Evolutionary conservation across 1,140 invertebrate genomes (phyloP).

Genomic region (Drosophila mojavensis): DNA sequence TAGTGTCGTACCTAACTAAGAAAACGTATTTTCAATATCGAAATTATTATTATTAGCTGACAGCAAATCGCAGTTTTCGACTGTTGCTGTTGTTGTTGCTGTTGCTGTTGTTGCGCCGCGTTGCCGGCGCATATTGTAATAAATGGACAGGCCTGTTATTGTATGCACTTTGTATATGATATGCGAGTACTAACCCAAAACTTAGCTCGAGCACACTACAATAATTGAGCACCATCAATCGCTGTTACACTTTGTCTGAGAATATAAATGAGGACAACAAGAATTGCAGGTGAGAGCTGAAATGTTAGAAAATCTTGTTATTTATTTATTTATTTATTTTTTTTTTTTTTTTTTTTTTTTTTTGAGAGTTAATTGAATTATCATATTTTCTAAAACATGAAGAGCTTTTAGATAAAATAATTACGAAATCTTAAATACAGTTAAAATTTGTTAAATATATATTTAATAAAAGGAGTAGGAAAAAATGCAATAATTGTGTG

Average conservation of each 20-base stretch:
- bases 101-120: constrained; percentile 20
- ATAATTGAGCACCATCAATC: neutral
- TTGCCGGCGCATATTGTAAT: constrained; percentile 78
- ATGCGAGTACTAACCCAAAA: constrained; percentile 61
- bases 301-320: neutral
- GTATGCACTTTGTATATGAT: constrained; percentile 72
- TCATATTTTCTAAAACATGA: no score
- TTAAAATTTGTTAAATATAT: no score
- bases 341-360: no score
- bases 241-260: neutral
- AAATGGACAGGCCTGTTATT: constrained; percentile 73
- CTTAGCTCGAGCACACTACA: constrained; percentile 33
- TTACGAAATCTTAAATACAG: no score
- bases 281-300: neutral
- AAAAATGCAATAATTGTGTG: no score
- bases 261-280: neutral
- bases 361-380: no score
- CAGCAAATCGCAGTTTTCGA: constrained; percentile 81
- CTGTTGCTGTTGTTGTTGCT: constrained; percentile 55
- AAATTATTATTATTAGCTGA: constrained; percentile 84
- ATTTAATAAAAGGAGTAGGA: no score
- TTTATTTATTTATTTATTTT: no score
- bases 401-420: no score
- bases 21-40: constrained; percentile 83
- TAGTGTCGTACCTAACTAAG: constrained; percentile 82